These are phyloP conservation scores for Procambarus clarkii DNA, from an alignment of 1,140 invertebrate genomes.

Conservation along the genomic window DNA sequence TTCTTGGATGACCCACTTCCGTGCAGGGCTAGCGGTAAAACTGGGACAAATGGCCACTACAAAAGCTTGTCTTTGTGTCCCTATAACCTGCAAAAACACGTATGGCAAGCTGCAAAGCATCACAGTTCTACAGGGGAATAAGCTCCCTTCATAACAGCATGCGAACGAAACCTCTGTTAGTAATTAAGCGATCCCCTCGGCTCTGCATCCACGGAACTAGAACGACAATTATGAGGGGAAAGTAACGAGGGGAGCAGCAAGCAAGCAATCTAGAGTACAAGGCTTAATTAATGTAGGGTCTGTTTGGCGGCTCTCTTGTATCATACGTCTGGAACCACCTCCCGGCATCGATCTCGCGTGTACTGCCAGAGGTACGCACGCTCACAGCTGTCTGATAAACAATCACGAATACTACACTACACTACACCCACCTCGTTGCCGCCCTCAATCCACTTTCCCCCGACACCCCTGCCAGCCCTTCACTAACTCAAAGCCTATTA, in stretches of 20 bases:
- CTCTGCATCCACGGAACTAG: not conserved
- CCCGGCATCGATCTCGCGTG: conserved; percentile 13
- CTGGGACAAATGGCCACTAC: not conserved
- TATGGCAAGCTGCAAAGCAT: not conserved
- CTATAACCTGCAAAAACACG: not conserved
- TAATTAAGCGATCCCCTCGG: not conserved
- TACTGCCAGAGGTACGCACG: conserved; percentile 1
- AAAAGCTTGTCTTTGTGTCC: not conserved
- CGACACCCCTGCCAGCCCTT: not conserved
- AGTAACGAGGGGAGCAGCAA: not conserved
- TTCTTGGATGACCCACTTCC: not conserved
- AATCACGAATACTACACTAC: not conserved
- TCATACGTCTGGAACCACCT: conserved; percentile 6
- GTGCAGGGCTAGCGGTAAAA: not conserved
- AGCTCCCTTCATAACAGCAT: not conserved
- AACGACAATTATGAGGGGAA: not conserved
- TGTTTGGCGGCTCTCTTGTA: not conserved
- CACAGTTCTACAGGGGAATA: not conserved
- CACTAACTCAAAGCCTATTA: not conserved
- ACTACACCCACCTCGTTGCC: too few relatives aligned
- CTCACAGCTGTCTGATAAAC: not conserved
- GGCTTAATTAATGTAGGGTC: not conserved
- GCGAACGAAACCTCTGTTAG: not conserved
- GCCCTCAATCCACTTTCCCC: not conserved
- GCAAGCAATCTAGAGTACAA: not conserved